Evolutionary conservation across 2,113 vertebrate genomes (phyloP).

Genomic region (Poicephalus meyeri): DNA sequence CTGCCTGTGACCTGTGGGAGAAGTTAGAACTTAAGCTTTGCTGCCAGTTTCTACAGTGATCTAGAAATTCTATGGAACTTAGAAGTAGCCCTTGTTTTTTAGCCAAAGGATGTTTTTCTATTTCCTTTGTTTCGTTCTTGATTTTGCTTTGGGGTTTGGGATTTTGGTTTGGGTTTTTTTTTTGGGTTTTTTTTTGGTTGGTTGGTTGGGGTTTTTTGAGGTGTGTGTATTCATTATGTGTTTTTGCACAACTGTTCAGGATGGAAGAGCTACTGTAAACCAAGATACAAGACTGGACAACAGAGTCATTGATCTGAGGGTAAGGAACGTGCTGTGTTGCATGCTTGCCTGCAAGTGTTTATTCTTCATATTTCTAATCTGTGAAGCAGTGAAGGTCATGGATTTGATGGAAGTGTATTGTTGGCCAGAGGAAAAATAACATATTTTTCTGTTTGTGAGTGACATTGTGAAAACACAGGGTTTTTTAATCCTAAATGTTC

Average conservation of each 20-base stretch:
- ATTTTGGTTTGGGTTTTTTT: background rate
- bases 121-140: background rate
- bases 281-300: constrained; percentile 99
- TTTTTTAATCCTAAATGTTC: background rate
- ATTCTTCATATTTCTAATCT: background rate
- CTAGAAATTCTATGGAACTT: background rate
- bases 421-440: background rate
- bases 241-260: constrained; percentile 72
- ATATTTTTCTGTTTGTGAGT: background rate
- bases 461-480: background rate
- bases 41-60: background rate
- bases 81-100: background rate
- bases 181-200: background rate
- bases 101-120: background rate
- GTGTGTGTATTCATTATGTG: background rate
- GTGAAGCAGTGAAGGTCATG: background rate
- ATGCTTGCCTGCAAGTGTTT: background rate
- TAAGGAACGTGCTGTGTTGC: constrained; percentile 71
- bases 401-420: background rate
- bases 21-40: background rate
- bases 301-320: constrained; percentile 97
- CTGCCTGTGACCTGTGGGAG: background rate
- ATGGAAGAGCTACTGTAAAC: constrained; percentile 98
- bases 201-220: background rate
- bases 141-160: background rate